Evolutionary conservation across 1,140 invertebrate genomes (phyloP).

Genomic region (Thaumetopoea pityocampa): DNA sequence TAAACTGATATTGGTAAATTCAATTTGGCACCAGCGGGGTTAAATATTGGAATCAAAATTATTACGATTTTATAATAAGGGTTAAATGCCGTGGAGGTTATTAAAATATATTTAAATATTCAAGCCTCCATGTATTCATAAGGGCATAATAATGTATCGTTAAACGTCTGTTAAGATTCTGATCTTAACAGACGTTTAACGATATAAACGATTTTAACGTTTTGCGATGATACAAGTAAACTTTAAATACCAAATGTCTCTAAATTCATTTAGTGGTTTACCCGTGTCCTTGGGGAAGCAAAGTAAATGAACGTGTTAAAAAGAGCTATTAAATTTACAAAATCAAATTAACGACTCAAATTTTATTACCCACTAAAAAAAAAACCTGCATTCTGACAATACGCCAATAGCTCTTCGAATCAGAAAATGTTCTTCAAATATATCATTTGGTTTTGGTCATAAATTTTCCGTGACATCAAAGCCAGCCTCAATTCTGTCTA

Average conservation of each 20-base stretch:
- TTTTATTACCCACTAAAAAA: constrained; percentile 17
- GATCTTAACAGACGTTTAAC: too few species aligned
- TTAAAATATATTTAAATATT: too few species aligned
- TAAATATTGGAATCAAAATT: constrained; percentile 29
- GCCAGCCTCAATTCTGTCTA: constrained; percentile 24
- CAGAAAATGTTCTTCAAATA: constrained; percentile 38
- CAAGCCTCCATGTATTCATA: too few species aligned
- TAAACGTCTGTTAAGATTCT: too few species aligned
- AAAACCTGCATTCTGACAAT: constrained; percentile 21
- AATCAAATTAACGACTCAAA: constrained; percentile 18
- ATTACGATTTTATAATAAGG: constrained; percentile 7
- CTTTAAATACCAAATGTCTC: too few species aligned
- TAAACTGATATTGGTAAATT: constrained; percentile 32
- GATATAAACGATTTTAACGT: too few species aligned
- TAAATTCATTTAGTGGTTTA: too few species aligned
- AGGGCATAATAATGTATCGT: too few species aligned
- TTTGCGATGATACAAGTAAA: too few species aligned
- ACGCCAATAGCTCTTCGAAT: constrained; percentile 41
- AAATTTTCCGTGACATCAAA: constrained; percentile 48
- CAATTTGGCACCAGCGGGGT: constrained; percentile 31
- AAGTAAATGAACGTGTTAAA: constrained; percentile 2
- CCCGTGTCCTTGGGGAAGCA: too few species aligned
- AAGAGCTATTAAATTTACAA: constrained; percentile 13
- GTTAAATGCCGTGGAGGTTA: neutral
- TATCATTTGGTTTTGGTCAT: constrained; percentile 43